A percentile compares a stretch with the other conserved stretches of the same genome.
phyloP scores from a whole-genome alignment of 1,140 invertebrate species.

The Pantala flavescens region DNA sequence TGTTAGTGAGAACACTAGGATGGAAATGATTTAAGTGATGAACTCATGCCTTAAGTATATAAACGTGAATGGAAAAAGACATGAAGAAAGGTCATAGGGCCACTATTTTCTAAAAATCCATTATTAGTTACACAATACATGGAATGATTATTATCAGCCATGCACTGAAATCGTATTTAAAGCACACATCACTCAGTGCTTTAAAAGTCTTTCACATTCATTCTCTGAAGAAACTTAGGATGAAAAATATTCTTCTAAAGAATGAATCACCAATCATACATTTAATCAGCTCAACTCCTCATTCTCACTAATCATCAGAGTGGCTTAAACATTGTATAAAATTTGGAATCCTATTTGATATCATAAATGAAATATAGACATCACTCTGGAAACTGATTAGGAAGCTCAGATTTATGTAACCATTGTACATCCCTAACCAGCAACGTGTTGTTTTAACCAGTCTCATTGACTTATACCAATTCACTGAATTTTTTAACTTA shows the following conservation, averaged over 20 bases:
- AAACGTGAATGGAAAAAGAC: background rate
- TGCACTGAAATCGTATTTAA: background rate
- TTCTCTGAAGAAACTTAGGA: background rate
- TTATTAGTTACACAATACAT: background rate
- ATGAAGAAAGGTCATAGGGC: background rate
- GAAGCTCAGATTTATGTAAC: too few species aligned
- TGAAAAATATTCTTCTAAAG: constrained; percentile 2
- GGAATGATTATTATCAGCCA: background rate
- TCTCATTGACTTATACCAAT: background rate
- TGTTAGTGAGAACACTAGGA: too few species aligned
- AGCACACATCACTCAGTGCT: background rate
- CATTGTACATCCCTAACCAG: too few species aligned
- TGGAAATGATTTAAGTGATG: background rate
- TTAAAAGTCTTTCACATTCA: background rate
- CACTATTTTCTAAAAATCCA: background rate
- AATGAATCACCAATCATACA: background rate
- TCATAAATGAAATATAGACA: too few species aligned
- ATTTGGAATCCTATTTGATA: too few species aligned
- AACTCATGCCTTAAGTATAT: background rate
- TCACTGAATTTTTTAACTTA: background rate
- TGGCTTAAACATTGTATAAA: too few species aligned
- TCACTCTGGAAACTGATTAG: too few species aligned
- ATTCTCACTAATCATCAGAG: too few species aligned
- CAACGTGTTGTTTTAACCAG: too few species aligned
- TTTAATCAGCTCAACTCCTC: too few species aligned